Conservation (phyloP, 2,888 invertebrate genomes). For the Mythimna pallens region DNA sequence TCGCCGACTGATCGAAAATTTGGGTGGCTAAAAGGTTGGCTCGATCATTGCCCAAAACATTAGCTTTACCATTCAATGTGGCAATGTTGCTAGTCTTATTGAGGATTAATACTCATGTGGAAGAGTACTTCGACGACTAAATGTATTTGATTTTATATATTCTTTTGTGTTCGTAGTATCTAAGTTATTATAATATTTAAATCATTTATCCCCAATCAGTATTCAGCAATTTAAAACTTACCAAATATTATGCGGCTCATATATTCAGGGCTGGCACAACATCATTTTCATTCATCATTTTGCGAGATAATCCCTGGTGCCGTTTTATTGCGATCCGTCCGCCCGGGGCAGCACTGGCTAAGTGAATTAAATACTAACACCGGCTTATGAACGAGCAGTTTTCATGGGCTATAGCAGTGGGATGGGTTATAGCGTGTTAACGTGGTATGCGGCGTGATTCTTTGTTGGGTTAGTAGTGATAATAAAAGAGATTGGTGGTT, state of each 20-base stretch:
- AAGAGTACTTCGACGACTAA: too few relatives aligned
- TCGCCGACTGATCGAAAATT: too few relatives aligned
- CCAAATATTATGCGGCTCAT: constrained; percentile 11
- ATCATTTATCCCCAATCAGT: constrained; percentile 5
- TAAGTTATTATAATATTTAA: not conserved
- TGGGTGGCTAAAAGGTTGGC: too few relatives aligned
- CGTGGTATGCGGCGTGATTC: not conserved
- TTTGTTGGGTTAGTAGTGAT: not conserved
- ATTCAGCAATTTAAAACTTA: constrained; percentile 10
- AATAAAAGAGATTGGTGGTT: too few relatives aligned
- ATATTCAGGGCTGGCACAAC: constrained; percentile 46
- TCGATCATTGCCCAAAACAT: too few relatives aligned
- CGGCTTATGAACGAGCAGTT: constrained; percentile 40
- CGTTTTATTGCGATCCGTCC: constrained; percentile 61
- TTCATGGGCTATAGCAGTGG: constrained; percentile 29
- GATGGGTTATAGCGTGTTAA: constrained; percentile 2
- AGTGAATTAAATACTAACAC: constrained; percentile 69
- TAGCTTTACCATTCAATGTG: too few relatives aligned
- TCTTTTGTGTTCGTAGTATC: too few relatives aligned
- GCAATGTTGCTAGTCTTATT: too few relatives aligned
- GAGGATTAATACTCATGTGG: too few relatives aligned
- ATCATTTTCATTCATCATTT: constrained; percentile 59
- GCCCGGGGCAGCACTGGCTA: constrained; percentile 54
- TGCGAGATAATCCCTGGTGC: constrained; percentile 54
- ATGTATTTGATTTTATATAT: too few relatives aligned